phyloP scores from a whole-genome alignment of 2,113 vertebrate genomes.

The Trogon melanurus region DNA sequence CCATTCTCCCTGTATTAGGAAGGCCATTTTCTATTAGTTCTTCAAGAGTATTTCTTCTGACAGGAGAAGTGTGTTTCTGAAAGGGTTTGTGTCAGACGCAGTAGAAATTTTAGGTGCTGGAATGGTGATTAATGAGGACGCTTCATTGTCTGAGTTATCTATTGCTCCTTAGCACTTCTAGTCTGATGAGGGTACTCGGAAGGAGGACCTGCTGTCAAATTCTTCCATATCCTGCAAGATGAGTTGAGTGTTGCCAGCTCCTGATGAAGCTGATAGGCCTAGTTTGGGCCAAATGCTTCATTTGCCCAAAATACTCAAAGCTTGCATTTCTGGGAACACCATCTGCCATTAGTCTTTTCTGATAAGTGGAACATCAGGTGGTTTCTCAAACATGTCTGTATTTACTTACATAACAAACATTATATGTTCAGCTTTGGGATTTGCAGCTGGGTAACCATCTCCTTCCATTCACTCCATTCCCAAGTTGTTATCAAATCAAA shows the following conservation, averaged over 20 bases:
- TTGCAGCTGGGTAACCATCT: not conserved
- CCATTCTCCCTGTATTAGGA: not conserved
- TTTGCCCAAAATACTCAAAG: not conserved
- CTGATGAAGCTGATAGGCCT: not conserved
- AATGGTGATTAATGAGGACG: not conserved
- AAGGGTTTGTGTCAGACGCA: not conserved
- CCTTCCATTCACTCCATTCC: not conserved
- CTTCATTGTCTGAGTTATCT: not conserved
- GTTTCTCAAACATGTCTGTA: not conserved
- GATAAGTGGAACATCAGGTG: not conserved
- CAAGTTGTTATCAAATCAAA: not conserved
- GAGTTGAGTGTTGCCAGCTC: not conserved
- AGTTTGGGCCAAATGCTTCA: not conserved
- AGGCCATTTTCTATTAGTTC: not conserved
- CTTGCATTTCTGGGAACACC: not conserved
- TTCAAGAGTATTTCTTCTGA: not conserved
- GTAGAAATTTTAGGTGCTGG: not conserved
- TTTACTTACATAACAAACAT: not conserved
- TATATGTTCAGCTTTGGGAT: not conserved
- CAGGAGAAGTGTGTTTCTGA: not conserved
- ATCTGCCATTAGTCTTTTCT: not conserved
- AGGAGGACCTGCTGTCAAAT: not conserved
- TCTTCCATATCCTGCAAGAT: not conserved
- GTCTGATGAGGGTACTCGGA: not conserved
- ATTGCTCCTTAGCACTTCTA: not conserved